A percentile compares a stretch with the other conserved stretches of the same genome.
Conservation (phyloP, 2,113 vertebrate genomes). For the Redunca redunca region DNA sequence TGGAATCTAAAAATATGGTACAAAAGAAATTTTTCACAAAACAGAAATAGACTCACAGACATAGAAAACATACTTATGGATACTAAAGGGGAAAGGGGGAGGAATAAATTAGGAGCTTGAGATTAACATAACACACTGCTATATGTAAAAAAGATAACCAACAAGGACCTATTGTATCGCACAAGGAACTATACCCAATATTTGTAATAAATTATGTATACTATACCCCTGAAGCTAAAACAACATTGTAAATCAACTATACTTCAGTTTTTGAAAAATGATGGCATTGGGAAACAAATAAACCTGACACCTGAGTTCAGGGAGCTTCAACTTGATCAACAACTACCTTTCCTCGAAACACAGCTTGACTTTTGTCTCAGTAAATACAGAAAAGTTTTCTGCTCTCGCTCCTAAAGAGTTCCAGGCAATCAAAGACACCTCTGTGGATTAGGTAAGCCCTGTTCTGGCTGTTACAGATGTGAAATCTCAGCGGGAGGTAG, state of each 20-base stretch:
- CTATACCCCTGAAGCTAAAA: neutral
- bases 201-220: neutral
- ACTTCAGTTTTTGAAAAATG: neutral
- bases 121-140: neutral
- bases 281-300: neutral
- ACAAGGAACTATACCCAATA: neutral
- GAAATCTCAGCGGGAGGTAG: neutral
- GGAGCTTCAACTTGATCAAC: neutral
- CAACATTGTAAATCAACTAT: neutral
- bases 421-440: neutral
- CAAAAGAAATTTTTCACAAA: neutral
- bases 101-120: neutral
- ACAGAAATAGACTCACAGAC: neutral
- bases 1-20: neutral
- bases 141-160: neutral
- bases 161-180: neutral
- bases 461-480: neutral
- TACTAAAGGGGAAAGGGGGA: neutral
- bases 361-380: neutral
- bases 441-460: neutral
- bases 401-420: neutral
- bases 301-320: neutral
- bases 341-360: neutral
- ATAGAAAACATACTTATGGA: neutral
- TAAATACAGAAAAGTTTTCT: neutral